Evolutionary conservation across 2,888 invertebrate genomes (phyloP).

Genomic region (Lasioglossum oenotherae): DNA sequence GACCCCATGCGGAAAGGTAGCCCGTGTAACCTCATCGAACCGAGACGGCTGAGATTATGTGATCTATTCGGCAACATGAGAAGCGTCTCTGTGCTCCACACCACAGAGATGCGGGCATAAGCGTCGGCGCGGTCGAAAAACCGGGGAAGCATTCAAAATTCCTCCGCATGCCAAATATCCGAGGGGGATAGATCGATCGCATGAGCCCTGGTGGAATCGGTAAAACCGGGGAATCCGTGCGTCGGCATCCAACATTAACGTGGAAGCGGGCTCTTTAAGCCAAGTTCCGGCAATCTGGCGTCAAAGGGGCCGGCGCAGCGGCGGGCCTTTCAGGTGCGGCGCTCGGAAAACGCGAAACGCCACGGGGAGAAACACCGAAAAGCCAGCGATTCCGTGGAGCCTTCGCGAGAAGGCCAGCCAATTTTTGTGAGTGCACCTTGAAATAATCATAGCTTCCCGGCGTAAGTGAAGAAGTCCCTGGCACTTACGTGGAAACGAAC

Average conservation of each 20-base stretch:
- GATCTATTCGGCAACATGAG: neutral
- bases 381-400: slow-evolving; percentile 37
- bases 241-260: slow-evolving; percentile 30
- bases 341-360: slow-evolving; percentile 53
- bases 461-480: slow-evolving; percentile 69
- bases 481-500: slow-evolving; percentile 25
- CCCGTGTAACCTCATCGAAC: neutral
- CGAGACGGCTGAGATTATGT: neutral
- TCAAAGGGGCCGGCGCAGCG: slow-evolving; percentile 39
- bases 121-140: neutral
- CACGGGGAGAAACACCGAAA: slow-evolving; percentile 22
- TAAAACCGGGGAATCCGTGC: slow-evolving; percentile 1
- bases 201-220: neutral
- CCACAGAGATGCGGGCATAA: neutral
- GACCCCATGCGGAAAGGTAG: neutral
- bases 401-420: slow-evolving; percentile 67
- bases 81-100: neutral
- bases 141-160: slow-evolving; percentile 7
- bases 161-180: neutral
- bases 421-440: slow-evolving; percentile 82
- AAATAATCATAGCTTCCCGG: slow-evolving; percentile 79
- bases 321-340: slow-evolving; percentile 52
- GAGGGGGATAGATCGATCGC: neutral
- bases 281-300: slow-evolving; percentile 45
- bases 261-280: slow-evolving; percentile 42